A percentile compares a stretch with the other conserved stretches of the same genome.
These are phyloP conservation scores for Eupsittula cactorum DNA, from an alignment of 2,113 vertebrate species.

Conservation along the genomic window DNA sequence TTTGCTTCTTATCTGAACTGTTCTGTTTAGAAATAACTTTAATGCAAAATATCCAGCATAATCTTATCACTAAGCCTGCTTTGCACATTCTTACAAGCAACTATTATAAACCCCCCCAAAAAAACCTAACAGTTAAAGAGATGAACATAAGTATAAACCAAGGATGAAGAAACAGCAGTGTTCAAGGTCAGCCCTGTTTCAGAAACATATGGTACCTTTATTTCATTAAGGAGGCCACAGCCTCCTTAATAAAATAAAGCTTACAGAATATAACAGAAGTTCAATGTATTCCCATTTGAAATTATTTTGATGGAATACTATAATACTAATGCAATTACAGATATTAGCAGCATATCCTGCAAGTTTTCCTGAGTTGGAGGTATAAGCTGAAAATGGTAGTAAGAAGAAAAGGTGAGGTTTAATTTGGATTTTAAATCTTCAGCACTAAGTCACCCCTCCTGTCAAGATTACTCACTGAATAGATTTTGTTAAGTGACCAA, in stretches of 20 bases:
- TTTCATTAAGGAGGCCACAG: not conserved
- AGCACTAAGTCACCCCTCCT: not conserved
- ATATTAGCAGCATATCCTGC: not conserved
- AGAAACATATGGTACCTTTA: not conserved
- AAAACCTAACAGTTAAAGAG: not conserved
- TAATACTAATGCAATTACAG: conserved; percentile 24
- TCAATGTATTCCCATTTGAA: not conserved
- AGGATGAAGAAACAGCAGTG: not conserved
- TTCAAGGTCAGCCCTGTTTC: not conserved
- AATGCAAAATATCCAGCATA: not conserved
- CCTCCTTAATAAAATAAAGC: not conserved
- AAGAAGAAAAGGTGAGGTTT: not conserved
- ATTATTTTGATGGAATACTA: not conserved
- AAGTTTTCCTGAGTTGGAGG: not conserved
- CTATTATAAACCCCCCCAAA: not conserved
- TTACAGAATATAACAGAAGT: not conserved
- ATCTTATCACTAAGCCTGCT: not conserved
- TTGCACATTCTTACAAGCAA: not conserved
- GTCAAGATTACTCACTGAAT: not conserved
- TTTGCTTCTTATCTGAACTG: not conserved
- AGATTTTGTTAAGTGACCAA: conserved; percentile 23
- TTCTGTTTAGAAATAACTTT: not conserved
- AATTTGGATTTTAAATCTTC: conserved; percentile 38
- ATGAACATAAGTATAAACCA: not conserved
- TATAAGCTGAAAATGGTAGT: conserved; percentile 12